Percentiles rank a stretch among this genome's conserved stretches.
These are phyloP conservation scores for Cariama cristata DNA, from an alignment of 2,113 vertebrate genomes.

Conservation along the genomic window DNA sequence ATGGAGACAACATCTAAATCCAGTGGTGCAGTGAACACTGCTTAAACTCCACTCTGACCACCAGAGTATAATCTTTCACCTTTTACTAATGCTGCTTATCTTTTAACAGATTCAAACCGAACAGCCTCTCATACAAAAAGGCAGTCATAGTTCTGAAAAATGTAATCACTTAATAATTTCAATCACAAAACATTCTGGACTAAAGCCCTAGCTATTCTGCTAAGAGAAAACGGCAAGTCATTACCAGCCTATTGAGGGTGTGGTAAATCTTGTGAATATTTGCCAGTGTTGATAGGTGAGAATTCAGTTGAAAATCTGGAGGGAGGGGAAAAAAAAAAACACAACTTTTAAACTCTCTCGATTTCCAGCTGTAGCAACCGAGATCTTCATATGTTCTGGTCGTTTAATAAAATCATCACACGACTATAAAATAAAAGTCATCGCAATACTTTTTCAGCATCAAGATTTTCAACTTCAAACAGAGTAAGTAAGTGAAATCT, in stretches of 20 bases:
- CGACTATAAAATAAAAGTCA: neutral
- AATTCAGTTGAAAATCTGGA: conserved; percentile 98
- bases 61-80: neutral
- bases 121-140: neutral
- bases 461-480: neutral
- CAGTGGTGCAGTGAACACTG: neutral
- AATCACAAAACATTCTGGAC: neutral
- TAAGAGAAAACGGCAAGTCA: conserved; percentile 69
- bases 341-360: neutral
- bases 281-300: conserved; percentile 98
- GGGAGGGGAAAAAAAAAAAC: neutral
- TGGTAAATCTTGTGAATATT: conserved; percentile 99
- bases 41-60: neutral
- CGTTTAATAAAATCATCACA: neutral
- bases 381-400: neutral
- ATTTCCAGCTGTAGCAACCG: neutral
- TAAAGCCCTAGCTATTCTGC: conserved; percentile 15
- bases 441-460: neutral
- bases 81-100: neutral
- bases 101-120: neutral
- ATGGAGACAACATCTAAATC: neutral
- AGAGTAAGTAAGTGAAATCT: neutral
- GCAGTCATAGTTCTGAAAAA: neutral
- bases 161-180: neutral
- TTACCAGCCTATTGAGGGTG: conserved; percentile 99